phyloP scores from a whole-genome alignment of 2,888 invertebrate genomes.

The Dasysyrphus albostriatus region DNA sequence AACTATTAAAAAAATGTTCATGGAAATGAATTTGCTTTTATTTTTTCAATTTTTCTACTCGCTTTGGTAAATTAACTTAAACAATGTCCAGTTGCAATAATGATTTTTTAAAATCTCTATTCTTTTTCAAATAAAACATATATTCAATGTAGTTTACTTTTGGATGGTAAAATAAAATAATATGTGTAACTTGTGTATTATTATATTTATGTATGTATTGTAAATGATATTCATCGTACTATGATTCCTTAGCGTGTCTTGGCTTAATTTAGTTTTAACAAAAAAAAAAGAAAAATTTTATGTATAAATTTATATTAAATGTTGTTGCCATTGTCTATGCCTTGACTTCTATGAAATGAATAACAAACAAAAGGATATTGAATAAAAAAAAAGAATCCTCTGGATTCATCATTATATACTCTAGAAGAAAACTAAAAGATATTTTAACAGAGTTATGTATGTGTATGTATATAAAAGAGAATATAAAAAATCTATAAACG shows the following conservation, averaged over 20 bases:
- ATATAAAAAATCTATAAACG: neutral
- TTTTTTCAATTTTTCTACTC: constrained; percentile 66
- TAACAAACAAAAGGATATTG: constrained; percentile 28
- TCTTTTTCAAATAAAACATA: neutral
- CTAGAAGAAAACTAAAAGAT: constrained; percentile 49
- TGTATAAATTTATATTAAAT: constrained; percentile 65
- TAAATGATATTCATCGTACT: constrained; percentile 43
- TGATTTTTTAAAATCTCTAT: constrained; percentile 3
- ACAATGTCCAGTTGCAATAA: constrained; percentile 28
- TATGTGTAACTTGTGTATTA: constrained; percentile 38
- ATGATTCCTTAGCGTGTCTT: constrained; percentile 71
- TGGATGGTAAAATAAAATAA: constrained; percentile 28
- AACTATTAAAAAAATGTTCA: constrained; percentile 18
- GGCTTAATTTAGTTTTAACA: constrained; percentile 57
- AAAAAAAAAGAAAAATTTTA: constrained; percentile 33
- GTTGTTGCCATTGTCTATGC: constrained; percentile 74
- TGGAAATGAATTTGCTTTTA: constrained; percentile 54
- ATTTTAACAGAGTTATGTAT: constrained; percentile 49
- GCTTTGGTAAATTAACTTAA: constrained; percentile 39
- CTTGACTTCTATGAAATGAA: constrained; percentile 66
- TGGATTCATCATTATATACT: constrained; percentile 13
- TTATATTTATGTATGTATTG: constrained; percentile 17
- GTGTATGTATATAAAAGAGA: constrained; percentile 8
- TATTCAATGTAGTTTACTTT: constrained; percentile 49
- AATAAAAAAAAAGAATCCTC: constrained; percentile 22